A percentile compares a stretch with the other conserved stretches of the same genome.
phyloP scores from a whole-genome alignment of 2,888 invertebrate species.

The Rhodophaea formosa region DNA sequence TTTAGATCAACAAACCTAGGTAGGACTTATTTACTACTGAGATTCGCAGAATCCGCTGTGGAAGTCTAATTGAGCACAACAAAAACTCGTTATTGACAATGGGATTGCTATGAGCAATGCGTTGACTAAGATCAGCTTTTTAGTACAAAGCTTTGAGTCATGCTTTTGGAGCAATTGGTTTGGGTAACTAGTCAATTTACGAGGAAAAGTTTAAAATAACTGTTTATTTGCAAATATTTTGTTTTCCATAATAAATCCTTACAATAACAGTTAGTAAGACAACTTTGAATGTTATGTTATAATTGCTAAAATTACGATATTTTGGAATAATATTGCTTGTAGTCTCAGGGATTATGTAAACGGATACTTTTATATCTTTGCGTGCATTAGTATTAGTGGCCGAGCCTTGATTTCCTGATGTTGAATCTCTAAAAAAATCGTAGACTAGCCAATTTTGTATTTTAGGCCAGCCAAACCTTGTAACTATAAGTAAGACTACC shows the following conservation, averaged over 20 bases:
- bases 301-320: too few species aligned
- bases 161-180: slow-evolving; percentile 27
- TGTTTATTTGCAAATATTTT: not conserved
- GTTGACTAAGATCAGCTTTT: slow-evolving; percentile 58
- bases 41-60: slow-evolving; percentile 46
- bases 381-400: too few species aligned
- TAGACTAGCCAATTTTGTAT: too few species aligned
- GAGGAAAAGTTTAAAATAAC: slow-evolving; percentile 21
- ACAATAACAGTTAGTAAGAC: too few species aligned
- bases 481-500: too few species aligned
- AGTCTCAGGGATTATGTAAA: too few species aligned
- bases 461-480: too few species aligned
- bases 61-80: slow-evolving; percentile 62
- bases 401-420: too few species aligned
- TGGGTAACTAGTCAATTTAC: slow-evolving; percentile 16
- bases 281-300: too few species aligned
- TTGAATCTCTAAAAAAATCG: too few species aligned
- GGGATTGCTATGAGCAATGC: slow-evolving; percentile 63
- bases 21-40: slow-evolving; percentile 9
- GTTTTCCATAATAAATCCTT: not conserved
- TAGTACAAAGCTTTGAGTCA: slow-evolving; percentile 50
- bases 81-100: slow-evolving; percentile 65
- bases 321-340: too few species aligned
- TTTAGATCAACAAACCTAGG: not conserved
- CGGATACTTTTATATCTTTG: too few species aligned